phyloP scores from a whole-genome alignment of 2,797 vertebrate genomes.

The Calcarius lapponicus region DNA sequence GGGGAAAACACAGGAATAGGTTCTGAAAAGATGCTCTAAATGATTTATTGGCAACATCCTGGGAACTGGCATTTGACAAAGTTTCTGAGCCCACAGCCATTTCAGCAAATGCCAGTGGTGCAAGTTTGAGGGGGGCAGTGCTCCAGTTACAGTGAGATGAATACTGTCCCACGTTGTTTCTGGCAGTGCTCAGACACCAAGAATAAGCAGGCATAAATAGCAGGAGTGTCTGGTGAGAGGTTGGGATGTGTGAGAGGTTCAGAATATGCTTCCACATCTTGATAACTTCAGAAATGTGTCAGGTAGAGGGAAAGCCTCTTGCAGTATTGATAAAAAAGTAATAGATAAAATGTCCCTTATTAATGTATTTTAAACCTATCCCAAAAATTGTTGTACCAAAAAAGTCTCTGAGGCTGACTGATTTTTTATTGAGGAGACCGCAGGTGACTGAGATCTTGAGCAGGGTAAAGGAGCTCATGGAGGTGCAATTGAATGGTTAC shows the following conservation, averaged over 20 bases:
- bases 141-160: constrained; percentile 32
- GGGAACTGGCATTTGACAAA: constrained; percentile 6
- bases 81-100: constrained; percentile 10
- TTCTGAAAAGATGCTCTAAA: constrained; percentile 32
- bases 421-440: not conserved
- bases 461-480: not conserved
- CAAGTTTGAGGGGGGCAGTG: not conserved
- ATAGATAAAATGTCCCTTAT: not conserved
- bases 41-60: constrained; percentile 37
- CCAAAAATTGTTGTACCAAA: not conserved
- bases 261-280: not conserved
- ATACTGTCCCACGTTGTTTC: not conserved
- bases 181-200: not conserved
- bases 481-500: not conserved
- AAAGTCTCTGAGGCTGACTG: not conserved
- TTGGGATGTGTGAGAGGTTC: not conserved
- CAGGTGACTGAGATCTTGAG: not conserved
- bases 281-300: not conserved
- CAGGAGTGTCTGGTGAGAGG: not conserved
- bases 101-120: constrained; percentile 44
- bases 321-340: not conserved
- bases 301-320: not conserved
- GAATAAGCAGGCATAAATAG: constrained; percentile 27
- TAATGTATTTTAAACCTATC: not conserved
- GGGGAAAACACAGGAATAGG: not conserved